These are phyloP conservation scores for Polyommatus iphigenia DNA, from an alignment of 2,888 invertebrate species.

Conservation along the genomic window DNA sequence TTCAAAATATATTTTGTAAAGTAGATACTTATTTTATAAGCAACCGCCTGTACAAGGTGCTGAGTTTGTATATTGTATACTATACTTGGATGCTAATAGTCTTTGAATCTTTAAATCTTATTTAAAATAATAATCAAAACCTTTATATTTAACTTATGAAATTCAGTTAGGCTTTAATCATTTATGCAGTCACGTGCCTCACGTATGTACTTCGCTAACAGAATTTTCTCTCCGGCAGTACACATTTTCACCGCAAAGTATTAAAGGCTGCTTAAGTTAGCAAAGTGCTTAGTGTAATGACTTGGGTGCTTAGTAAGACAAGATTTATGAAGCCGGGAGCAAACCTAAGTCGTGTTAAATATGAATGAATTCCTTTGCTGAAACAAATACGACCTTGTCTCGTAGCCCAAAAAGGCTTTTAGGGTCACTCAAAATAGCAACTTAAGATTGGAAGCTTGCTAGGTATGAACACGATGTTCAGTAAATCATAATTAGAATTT, in stretches of 20 bases:
- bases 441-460: not conserved
- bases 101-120: too few species aligned
- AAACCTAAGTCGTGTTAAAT: constrained; percentile 32
- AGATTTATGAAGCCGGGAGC: constrained; percentile 41
- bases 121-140: not conserved
- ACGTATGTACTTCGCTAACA: not conserved
- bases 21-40: too few species aligned
- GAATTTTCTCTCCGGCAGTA: constrained; percentile 24
- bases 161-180: not conserved
- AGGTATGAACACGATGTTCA: constrained; percentile 15
- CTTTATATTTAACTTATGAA: not conserved
- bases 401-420: constrained; percentile 22
- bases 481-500: constrained; percentile 18
- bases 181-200: not conserved
- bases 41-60: too few species aligned
- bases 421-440: constrained; percentile 20
- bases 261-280: constrained; percentile 44
- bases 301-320: constrained; percentile 42
- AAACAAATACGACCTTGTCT: constrained; percentile 27
- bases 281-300: constrained; percentile 44
- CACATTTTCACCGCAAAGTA: constrained; percentile 40
- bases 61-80: too few species aligned
- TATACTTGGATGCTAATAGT: too few species aligned
- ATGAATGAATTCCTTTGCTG: constrained; percentile 30
- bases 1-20: too few species aligned